These are phyloP conservation scores for Physocephala rufipes DNA, from an alignment of 2,888 invertebrate species.

Conservation along the genomic window DNA sequence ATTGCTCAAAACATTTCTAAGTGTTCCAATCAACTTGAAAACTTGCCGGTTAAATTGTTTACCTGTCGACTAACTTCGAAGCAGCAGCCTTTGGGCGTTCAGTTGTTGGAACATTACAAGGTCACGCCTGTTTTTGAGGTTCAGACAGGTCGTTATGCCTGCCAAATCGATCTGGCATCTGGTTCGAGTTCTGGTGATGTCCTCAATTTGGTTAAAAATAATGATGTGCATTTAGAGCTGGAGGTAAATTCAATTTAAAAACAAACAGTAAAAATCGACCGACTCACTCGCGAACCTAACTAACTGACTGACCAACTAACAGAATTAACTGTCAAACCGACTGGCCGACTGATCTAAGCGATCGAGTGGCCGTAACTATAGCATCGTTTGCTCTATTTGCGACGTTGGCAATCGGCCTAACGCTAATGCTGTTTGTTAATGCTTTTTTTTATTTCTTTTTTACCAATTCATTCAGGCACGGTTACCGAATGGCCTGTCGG, in stretches of 20 bases:
- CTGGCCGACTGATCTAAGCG: neutral
- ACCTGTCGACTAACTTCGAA: slow-evolving; percentile 60
- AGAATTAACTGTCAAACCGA: neutral
- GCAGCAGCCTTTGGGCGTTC: slow-evolving; percentile 52
- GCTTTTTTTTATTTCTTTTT: slow-evolving; percentile 24
- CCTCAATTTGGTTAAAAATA: slow-evolving; percentile 58
- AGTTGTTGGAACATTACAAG: slow-evolving; percentile 59
- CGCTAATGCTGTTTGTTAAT: slow-evolving; percentile 24
- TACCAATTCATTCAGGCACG: slow-evolving; percentile 52
- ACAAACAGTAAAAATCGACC: neutral
- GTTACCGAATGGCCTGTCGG: slow-evolving; percentile 59
- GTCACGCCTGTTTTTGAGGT: slow-evolving; percentile 59
- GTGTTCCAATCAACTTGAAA: slow-evolving; percentile 57
- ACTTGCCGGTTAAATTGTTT: slow-evolving; percentile 56
- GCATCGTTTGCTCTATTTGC: slow-evolving; percentile 3
- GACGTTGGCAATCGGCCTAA: slow-evolving; percentile 14
- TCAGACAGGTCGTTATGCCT: slow-evolving; percentile 59
- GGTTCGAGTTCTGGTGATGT: slow-evolving; percentile 57
- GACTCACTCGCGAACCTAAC: neutral
- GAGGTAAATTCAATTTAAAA: slow-evolving; percentile 53
- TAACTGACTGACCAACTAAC: neutral
- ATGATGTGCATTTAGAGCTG: slow-evolving; percentile 61
- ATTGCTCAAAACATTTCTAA: slow-evolving; percentile 62
- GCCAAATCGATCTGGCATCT: slow-evolving; percentile 56
- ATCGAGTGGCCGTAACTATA: neutral